Conservation (phyloP, 2,888 invertebrate species). For the Candidula unifasciata region DNA sequence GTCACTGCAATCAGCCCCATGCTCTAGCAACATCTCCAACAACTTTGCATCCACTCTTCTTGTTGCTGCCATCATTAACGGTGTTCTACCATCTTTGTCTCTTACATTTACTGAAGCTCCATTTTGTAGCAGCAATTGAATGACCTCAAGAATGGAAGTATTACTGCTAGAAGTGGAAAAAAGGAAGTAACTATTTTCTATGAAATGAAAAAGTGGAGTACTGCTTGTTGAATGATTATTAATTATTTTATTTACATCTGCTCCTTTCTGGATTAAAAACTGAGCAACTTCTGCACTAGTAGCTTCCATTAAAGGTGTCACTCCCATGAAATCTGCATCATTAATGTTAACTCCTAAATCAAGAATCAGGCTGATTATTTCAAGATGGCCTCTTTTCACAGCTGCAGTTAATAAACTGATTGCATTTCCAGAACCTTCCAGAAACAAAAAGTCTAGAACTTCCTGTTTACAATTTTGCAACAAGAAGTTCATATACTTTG, state of each 20-base stretch:
- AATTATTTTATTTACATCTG: neutral
- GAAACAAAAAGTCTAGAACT: neutral
- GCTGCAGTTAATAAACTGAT: neutral
- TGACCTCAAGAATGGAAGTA: neutral
- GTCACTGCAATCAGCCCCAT: neutral
- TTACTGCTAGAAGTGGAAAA: neutral
- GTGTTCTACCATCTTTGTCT: neutral
- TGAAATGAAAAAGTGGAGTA: neutral
- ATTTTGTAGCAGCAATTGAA: neutral
- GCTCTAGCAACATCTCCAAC: neutral
- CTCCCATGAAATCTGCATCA: neutral
- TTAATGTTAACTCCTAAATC: neutral
- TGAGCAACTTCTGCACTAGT: neutral
- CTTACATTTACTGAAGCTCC: neutral
- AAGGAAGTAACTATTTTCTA: neutral
- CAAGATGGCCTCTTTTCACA: neutral
- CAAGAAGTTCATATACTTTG: neutral
- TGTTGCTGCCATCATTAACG: conserved; percentile 26
- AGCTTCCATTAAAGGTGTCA: neutral
- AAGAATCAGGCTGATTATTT: neutral
- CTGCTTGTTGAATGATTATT: neutral
- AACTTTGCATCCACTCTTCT: neutral
- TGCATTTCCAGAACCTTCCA: neutral
- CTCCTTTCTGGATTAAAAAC: conserved; percentile 16
- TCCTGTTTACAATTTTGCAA: neutral